Conservation (phyloP, 2,888 invertebrate species). For the Holacanthella duospinosa region DNA sequence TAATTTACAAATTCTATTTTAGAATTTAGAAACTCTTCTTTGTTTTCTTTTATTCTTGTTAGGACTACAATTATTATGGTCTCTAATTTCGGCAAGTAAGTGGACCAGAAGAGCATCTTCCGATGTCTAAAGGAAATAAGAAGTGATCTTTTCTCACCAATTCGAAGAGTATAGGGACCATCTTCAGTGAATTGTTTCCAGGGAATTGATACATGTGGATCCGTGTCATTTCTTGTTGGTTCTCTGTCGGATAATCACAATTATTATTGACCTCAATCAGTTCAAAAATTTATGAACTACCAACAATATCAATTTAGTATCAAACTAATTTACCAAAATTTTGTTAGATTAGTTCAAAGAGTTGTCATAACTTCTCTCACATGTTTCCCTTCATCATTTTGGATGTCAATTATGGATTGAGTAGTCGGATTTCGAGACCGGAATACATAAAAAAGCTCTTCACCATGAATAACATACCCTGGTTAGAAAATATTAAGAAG, state of each 20-base stretch:
- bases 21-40: no score
- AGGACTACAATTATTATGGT: no score
- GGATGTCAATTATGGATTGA: slow-evolving; percentile 21
- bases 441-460: slow-evolving; percentile 30
- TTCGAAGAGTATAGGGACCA: slow-evolving; percentile 24
- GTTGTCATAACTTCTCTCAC: slow-evolving; percentile 28
- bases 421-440: slow-evolving; percentile 29
- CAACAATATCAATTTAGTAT: no score
- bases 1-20: no score
- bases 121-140: slow-evolving; percentile 25
- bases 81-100: slow-evolving; percentile 16
- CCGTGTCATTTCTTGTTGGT: neutral
- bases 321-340: slow-evolving; percentile 26
- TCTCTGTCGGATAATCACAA: neutral
- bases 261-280: no score
- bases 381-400: slow-evolving; percentile 24
- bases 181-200: slow-evolving; percentile 24
- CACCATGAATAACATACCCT: slow-evolving; percentile 28
- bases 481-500: neutral
- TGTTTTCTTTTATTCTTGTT: no score
- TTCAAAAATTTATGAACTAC: no score
- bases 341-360: slow-evolving; percentile 28
- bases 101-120: slow-evolving; percentile 31
- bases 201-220: neutral
- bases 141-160: slow-evolving; percentile 18